These are phyloP conservation scores for Scaptodrosophila latifasciaeformis DNA, from an alignment of 2,888 invertebrate species.

Conservation along the genomic window DNA sequence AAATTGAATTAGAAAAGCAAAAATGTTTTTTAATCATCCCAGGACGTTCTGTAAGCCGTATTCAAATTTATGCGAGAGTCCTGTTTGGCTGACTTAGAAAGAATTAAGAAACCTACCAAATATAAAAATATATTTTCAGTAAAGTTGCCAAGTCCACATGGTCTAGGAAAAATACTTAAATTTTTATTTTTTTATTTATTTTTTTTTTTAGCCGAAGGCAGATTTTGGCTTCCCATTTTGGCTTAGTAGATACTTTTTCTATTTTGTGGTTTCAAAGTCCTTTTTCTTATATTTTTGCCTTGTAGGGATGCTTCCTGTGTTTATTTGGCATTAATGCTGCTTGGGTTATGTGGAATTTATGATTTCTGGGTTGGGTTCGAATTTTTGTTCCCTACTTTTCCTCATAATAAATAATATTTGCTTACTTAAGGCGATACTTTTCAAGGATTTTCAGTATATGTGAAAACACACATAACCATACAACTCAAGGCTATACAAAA, in stretches of 20 bases:
- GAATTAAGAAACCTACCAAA: neutral
- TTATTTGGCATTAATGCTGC: slow-evolving; percentile 51
- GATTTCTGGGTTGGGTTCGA: slow-evolving; percentile 19
- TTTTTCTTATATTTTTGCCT: slow-evolving; percentile 14
- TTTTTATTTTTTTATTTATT: slow-evolving; percentile 28
- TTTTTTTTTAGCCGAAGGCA: slow-evolving; percentile 38
- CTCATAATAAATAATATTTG: slow-evolving; percentile 35
- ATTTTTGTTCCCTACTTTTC: slow-evolving; percentile 32
- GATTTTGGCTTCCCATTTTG: slow-evolving; percentile 29
- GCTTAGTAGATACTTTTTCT: slow-evolving; percentile 36
- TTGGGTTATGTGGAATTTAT: slow-evolving; percentile 34
- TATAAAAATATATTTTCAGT: slow-evolving; percentile 10
- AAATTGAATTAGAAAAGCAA: slow-evolving; percentile 33
- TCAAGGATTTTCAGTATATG: slow-evolving; percentile 19
- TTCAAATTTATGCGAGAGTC: slow-evolving; percentile 28
- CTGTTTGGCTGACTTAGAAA: neutral
- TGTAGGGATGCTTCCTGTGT: slow-evolving; percentile 41
- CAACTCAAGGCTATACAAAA: neutral
- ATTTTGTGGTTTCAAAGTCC: slow-evolving; percentile 9
- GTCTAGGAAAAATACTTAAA: slow-evolving; percentile 52
- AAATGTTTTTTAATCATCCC: slow-evolving; percentile 22
- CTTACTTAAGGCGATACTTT: slow-evolving; percentile 30
- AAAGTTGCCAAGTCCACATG: slow-evolving; percentile 21
- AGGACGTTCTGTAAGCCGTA: slow-evolving; percentile 13
- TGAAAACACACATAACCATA: neutral